These are phyloP conservation scores for Cosmia pyralina DNA, from an alignment of 2,888 invertebrate species.

Conservation along the genomic window DNA sequence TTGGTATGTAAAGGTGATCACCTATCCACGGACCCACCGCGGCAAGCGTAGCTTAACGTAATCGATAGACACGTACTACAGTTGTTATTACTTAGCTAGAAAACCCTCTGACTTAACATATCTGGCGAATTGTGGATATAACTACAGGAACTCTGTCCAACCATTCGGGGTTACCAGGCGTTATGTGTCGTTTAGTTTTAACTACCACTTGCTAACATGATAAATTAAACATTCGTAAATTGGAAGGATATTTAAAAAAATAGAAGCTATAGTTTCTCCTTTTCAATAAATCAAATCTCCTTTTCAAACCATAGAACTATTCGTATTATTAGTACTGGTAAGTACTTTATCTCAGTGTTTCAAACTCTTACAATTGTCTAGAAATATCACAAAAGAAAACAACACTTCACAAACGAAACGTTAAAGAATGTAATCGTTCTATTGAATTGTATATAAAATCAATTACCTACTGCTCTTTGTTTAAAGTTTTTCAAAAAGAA, in stretches of 20 bases:
- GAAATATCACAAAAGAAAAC: neutral
- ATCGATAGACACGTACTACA: no score
- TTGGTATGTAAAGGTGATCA: no score
- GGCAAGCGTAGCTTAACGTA: no score
- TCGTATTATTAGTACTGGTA: no score
- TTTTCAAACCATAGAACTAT: no score
- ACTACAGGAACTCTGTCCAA: neutral
- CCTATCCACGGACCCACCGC: no score
- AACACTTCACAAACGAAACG: slow-evolving; percentile 7
- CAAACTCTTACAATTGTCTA: neutral
- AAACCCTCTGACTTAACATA: no score
- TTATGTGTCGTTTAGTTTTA: no score
- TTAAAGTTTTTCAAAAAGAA: slow-evolving; percentile 73
- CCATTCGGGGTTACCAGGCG: no score
- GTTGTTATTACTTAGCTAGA: no score
- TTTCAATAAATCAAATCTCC: neutral
- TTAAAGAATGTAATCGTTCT: slow-evolving; percentile 33
- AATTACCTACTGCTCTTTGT: slow-evolving; percentile 66
- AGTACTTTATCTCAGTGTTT: no score
- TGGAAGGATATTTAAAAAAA: neutral
- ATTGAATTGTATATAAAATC: slow-evolving; percentile 63
- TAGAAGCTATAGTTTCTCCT: neutral
- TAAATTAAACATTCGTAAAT: neutral
- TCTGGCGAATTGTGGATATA: neutral
- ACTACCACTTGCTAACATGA: neutral